Conservation (phyloP, 2,797 vertebrate species). For the Taenioides sp. region DNA sequence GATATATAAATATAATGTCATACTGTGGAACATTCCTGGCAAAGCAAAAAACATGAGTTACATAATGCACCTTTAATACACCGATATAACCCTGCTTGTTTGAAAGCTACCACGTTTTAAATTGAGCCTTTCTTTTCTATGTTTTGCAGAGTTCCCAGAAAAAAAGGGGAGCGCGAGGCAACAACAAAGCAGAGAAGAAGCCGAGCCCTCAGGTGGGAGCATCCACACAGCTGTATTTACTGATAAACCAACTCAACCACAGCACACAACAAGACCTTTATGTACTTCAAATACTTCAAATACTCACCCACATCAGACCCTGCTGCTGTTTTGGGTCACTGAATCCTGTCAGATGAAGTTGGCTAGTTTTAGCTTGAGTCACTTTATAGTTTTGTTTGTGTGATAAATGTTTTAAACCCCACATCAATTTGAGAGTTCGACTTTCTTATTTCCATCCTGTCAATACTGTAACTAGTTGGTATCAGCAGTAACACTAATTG, state of each 20-base stretch:
- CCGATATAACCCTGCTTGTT: background rate
- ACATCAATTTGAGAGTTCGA: too few relatives aligned
- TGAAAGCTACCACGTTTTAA: background rate
- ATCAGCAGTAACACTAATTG: background rate
- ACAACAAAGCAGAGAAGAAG: conserved; percentile 93
- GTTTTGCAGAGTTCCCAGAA: conserved; percentile 88
- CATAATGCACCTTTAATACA: background rate
- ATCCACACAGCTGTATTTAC: conserved; percentile 16
- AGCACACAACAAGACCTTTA: background rate
- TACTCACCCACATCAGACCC: background rate
- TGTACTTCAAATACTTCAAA: background rate
- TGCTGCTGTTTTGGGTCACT: background rate
- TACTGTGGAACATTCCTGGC: too few relatives aligned
- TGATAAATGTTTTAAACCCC: background rate
- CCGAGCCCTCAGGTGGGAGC: conserved; percentile 82
- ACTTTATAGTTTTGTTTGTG: background rate
- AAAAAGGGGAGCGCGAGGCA: conserved; percentile 87
- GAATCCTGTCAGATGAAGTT: background rate
- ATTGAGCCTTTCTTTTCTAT: conserved; percentile 34
- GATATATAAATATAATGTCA: too few relatives aligned
- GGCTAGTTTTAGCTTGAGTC: background rate
- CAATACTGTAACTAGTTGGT: too few relatives aligned
- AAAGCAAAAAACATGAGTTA: too few relatives aligned
- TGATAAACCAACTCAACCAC: background rate
- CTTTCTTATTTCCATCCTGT: too few relatives aligned